Percentiles rank a stretch among this genome's conserved stretches.
These are phyloP conservation scores for Xyrichtys novacula DNA, from an alignment of 2,797 vertebrate genomes.

Conservation along the genomic window DNA sequence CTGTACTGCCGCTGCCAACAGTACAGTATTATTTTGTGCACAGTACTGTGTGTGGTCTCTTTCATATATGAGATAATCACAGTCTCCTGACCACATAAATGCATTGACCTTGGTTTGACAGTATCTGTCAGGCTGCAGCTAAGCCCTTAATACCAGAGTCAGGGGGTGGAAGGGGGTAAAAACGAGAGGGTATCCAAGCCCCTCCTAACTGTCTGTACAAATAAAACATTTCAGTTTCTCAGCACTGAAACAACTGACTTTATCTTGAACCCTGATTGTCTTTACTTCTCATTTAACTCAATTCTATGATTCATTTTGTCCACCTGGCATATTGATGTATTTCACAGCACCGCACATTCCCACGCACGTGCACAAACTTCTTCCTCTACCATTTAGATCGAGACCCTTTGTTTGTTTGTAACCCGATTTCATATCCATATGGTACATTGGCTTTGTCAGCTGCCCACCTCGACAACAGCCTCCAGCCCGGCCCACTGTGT, in stretches of 20 bases:
- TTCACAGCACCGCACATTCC: not conserved
- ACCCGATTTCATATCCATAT: not conserved
- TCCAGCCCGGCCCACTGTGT: constrained; percentile 16
- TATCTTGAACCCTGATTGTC: too few relatives aligned
- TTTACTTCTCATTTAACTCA: too few relatives aligned
- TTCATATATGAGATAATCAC: constrained; percentile 42
- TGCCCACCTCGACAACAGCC: constrained; percentile 36
- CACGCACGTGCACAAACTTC: not conserved
- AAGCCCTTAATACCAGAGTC: constrained; percentile 70
- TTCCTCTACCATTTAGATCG: not conserved
- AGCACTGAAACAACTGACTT: too few relatives aligned
- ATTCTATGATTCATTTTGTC: not conserved
- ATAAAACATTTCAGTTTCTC: not conserved
- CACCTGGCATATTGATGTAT: constrained; percentile 10
- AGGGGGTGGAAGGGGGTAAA: constrained; percentile 19
- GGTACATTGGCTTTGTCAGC: not conserved
- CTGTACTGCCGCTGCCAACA: not conserved
- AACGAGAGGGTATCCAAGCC: too few relatives aligned
- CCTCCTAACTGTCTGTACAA: not conserved
- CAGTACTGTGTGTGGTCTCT: constrained; percentile 4
- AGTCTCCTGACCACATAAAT: constrained; percentile 37
- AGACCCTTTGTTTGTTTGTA: not conserved
- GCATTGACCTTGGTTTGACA: constrained; percentile 65
- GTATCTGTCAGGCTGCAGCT: constrained; percentile 50
- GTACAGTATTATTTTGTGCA: not conserved